A percentile compares a stretch with the other conserved stretches of the same genome.
phyloP scores from a whole-genome alignment of 2,797 vertebrate genomes.

The Pangasius djambal region DNA sequence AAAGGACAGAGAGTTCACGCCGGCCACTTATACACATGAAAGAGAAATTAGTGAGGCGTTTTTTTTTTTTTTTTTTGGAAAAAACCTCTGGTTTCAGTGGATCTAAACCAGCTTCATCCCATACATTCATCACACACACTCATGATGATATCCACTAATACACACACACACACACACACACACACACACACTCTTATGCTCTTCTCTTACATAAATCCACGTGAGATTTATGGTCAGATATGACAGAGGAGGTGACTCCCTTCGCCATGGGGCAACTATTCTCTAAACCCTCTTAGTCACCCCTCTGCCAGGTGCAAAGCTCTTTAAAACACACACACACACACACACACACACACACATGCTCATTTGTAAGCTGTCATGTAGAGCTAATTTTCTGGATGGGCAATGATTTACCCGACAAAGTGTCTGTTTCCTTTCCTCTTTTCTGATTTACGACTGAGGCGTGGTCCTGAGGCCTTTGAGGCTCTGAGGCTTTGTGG shows the following conservation, averaged over 20 bases:
- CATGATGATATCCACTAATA: background rate
- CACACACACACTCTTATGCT: conserved; percentile 33
- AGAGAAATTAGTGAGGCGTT: background rate
- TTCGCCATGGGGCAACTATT: conserved; percentile 56
- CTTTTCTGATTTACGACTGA: conserved; percentile 57
- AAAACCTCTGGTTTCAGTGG: background rate
- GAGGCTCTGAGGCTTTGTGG: conserved; percentile 31
- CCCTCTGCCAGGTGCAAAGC: conserved; percentile 75
- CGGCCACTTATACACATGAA: background rate
- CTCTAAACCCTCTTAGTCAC: conserved; percentile 59
- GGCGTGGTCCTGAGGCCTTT: conserved; percentile 36
- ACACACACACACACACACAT: conserved; percentile 41
- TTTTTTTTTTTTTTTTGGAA: background rate
- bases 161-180: conserved; percentile 22
- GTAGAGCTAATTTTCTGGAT: conserved; percentile 65
- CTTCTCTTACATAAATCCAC: conserved; percentile 56
- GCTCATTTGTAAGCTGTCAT: conserved; percentile 74
- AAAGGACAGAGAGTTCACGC: conserved; percentile 20
- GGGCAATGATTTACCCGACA: conserved; percentile 53
- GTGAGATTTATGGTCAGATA: conserved; percentile 74
- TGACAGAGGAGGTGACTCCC: conserved; percentile 66
- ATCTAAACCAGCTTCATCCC: background rate
- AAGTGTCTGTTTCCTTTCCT: conserved; percentile 51
- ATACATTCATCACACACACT: background rate
- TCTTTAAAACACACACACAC: conserved; percentile 49